Percentiles rank a stretch among this genome's conserved stretches.
Evolutionary conservation across 2,888 invertebrate genomes (phyloP).

Genomic region (Lepeophtheirus nordmannii): DNA sequence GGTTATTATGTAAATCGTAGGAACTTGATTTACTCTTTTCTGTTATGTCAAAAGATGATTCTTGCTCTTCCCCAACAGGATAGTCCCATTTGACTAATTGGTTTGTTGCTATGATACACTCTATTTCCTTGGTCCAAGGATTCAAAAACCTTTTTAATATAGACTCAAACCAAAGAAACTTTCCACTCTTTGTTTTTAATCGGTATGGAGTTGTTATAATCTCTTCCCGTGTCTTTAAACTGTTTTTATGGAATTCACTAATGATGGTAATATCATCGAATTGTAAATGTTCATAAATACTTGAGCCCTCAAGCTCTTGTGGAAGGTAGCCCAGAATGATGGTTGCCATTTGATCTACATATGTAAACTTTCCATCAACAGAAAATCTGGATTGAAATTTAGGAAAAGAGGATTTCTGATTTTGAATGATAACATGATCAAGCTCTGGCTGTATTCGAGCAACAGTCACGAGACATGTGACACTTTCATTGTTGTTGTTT

Average conservation of each 20-base stretch:
- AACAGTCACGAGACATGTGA: conserved; percentile 49
- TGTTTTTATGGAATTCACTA: background rate
- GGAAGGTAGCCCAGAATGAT: conserved; percentile 74
- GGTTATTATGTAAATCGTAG: background rate
- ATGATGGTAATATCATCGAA: conserved; percentile 7
- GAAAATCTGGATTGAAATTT: conserved; percentile 64
- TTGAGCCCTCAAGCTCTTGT: conserved; percentile 42
- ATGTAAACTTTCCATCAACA: conserved; percentile 77
- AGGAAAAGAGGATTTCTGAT: background rate
- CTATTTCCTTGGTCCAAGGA: conserved; percentile 90
- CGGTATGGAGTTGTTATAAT: conserved; percentile 33
- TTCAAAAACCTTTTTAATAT: conserved; percentile 78
- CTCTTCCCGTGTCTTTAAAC: conserved; percentile 14
- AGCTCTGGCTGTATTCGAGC: conserved; percentile 54
- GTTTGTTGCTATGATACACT: conserved; percentile 74
- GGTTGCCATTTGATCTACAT: conserved; percentile 82
- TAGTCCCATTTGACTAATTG: background rate
- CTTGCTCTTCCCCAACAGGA: background rate
- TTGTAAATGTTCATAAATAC: conserved; percentile 15
- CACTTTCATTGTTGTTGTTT: background rate
- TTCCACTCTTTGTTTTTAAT: conserved; percentile 62
- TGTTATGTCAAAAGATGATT: background rate
- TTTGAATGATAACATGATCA: conserved; percentile 39
- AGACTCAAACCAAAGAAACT: conserved; percentile 56
- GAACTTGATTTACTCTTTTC: background rate